These are phyloP conservation scores for Hiodon alosoides DNA, from an alignment of 2,113 vertebrate species.

Conservation along the genomic window DNA sequence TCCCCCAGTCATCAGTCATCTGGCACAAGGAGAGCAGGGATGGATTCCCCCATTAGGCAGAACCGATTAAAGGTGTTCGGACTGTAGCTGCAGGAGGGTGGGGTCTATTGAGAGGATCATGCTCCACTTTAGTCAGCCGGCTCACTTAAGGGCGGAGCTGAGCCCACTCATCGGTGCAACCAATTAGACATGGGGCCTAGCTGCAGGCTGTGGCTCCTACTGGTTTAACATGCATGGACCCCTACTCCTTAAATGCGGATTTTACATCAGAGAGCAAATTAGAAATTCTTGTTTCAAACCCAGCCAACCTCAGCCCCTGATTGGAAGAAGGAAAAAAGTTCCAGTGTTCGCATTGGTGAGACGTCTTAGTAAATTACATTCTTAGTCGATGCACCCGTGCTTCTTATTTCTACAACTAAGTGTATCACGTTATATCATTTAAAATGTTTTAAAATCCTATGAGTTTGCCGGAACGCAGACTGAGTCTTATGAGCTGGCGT, in stretches of 20 bases:
- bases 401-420: too few relatives aligned
- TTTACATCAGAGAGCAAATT: constrained; percentile 9
- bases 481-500: too few relatives aligned
- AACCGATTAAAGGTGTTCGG: too few relatives aligned
- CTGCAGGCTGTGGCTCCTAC: neutral
- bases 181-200: neutral
- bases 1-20: neutral
- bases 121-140: neutral
- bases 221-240: neutral
- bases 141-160: neutral
- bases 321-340: neutral
- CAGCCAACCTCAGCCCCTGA: neutral
- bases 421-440: too few relatives aligned
- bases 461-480: too few relatives aligned
- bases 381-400: too few relatives aligned
- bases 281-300: constrained; percentile 4
- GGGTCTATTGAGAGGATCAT: too few relatives aligned
- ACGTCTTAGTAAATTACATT: too few relatives aligned
- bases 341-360: too few relatives aligned
- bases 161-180: neutral
- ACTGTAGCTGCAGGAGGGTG: too few relatives aligned
- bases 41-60: too few relatives aligned
- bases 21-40: neutral
- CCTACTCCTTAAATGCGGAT: neutral
- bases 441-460: too few relatives aligned